These are phyloP conservation scores for Delia radicum DNA, from an alignment of 1,140 invertebrate species.

Conservation along the genomic window DNA sequence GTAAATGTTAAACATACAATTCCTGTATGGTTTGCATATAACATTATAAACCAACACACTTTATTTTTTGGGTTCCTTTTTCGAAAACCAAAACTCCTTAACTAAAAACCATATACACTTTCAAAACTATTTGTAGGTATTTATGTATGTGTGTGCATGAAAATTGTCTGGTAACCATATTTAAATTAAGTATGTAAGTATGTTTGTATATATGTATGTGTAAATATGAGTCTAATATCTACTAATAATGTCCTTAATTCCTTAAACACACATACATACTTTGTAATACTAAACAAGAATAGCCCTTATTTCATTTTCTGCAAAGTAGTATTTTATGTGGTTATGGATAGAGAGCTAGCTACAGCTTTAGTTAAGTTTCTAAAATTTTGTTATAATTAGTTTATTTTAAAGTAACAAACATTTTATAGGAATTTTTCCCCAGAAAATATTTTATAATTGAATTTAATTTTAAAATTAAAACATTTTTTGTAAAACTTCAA, in stretches of 20 bases:
- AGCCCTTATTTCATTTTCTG: neutral
- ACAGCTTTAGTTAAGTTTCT: neutral
- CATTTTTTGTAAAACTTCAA: neutral
- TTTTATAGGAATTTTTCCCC: no score
- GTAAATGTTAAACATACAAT: neutral
- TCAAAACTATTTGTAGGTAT: neutral
- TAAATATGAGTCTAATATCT: neutral
- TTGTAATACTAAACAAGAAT: neutral
- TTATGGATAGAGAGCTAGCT: neutral
- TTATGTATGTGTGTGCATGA: neutral
- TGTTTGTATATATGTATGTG: neutral
- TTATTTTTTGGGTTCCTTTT: neutral
- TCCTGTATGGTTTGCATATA: neutral
- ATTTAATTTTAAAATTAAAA: neutral
- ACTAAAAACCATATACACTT: neutral
- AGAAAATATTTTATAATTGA: neutral
- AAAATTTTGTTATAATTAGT: neutral
- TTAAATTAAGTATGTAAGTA: neutral
- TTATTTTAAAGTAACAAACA: neutral
- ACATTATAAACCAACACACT: no score
- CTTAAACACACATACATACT: neutral
- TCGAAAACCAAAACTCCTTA: neutral
- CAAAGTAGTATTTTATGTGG: neutral
- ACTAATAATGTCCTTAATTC: neutral
- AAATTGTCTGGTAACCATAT: neutral